Evolutionary conservation across 2,797 vertebrate species (phyloP), one percentile per base, ranked within the genome.

Genomic region (Ctenosaura bakeri): DNA sequence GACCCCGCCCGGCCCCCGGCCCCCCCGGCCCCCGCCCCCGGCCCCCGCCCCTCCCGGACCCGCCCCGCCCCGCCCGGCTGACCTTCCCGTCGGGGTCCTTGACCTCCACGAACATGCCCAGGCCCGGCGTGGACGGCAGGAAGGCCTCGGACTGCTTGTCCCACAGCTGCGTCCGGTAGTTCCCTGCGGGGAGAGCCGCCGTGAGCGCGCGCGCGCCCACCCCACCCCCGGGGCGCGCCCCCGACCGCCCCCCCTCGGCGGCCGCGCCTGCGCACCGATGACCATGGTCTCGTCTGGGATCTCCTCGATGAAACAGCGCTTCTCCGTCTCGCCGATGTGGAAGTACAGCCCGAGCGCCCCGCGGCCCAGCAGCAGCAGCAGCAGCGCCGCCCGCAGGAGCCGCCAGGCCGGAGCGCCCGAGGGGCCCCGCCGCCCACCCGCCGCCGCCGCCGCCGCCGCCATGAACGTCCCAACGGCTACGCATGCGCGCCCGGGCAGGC

Each of bases 41-140:
- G 0, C 29, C 8, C 35, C 4, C 52, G 14, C 14, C 14, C 4
- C 38, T 4, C 4, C 29, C 1, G n/a, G 9, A 5, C 1, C 22
- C 0, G 4, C 5, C 74, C 59, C 10, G 0, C 0, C 0, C 18
- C 50, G 1, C 24, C 62, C 29, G 9, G 50, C 50, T 78, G 93
- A 99, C 98, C 97, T 99, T 99, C 6, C 98, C 97, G 0, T 99
- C 98, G 0, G 98, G 98, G 94, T 99, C 99, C 93, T 98, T 99
- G 94, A 99, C 98, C 96, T 99, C 98, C 1, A 99, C 99, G 0
- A 99, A 98, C 99, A 99, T 99, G 73, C 99, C 99, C 20, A 99
- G 97, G 18, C 98, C 99, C 0, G 99, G 98, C 0, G 98, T 99
- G 89, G 98, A 97, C 6, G 98, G 98, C 81, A 99, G 97, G 94